Evolutionary conservation across 2,113 vertebrate genomes (phyloP), one percentile per base, ranked within the genome.

Genomic region (Callaeas wilsoni): DNA sequence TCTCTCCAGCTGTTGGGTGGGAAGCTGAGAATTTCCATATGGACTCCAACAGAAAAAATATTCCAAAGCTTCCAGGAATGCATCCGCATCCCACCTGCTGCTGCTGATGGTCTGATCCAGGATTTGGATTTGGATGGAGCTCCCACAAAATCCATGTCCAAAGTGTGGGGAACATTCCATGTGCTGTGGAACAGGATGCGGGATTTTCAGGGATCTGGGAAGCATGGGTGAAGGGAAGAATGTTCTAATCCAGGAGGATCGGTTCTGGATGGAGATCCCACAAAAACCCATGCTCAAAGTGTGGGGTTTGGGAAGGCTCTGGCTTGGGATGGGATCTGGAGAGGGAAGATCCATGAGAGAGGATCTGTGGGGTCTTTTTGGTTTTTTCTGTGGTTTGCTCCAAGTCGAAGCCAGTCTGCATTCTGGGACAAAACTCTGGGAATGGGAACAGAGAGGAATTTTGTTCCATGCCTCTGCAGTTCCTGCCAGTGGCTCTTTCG

Each of bases 391-490:
- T 8, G 4, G 16, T 30, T 70, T 44, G 26, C 56, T 42, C 26
- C 39, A 18, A 50, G 42, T 22, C 5, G 0, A n/a, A 70, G 32
- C 30, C 8, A 8, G 11, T 21, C 22, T 46, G 7, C 47, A 46
- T 10, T 35, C 80, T 32, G 21, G 56, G 39, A 21, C 21, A 37
- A 35, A 57, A 35, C 21, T 57, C 30, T 35, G 62, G 37, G 37
- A 59, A 37, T 37, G 27, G 12, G 17, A 44, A 15, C 6, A 32
- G 13, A 6, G 3, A 56, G 25, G 50, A 30, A n/a, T 47, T 65
- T 41, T 15, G 6, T 30, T 19, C 41, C 1, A 0, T 6, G 2
- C 27, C 15, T 39, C n/a, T 21, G 27, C 9, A 0, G 19, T 42
- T 70, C 16, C 33, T 1, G 0, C 33, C 16, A 1, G 21, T 5